Evolutionary conservation across 2,113 vertebrate genomes (phyloP).

Genomic region (Pristiophorus japonicus): DNA sequence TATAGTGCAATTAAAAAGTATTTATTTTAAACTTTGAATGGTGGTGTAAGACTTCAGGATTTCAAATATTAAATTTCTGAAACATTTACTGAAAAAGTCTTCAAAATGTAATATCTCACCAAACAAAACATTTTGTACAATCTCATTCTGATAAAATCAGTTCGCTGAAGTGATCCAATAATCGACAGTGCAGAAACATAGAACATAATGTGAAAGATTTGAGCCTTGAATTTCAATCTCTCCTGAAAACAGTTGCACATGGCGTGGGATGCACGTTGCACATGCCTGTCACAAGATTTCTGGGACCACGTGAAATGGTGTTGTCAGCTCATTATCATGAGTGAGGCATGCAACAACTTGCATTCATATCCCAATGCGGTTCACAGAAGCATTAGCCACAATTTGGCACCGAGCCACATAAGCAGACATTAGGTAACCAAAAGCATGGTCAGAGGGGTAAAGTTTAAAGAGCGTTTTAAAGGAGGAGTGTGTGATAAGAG

Average conservation of each 20-base stretch:
- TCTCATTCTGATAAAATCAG: not conserved
- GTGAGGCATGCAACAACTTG: not conserved
- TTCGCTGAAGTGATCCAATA: not conserved
- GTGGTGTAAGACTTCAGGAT: not conserved
- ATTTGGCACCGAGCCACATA: not conserved
- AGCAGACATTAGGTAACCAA: not conserved
- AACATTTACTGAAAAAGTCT: not conserved
- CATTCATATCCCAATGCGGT: not conserved
- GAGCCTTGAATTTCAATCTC: not conserved
- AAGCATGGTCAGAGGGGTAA: no score
- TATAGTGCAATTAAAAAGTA: not conserved
- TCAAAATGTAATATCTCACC: not conserved
- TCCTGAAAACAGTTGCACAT: not conserved
- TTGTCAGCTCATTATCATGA: not conserved
- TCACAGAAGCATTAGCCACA: not conserved
- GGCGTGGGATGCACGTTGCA: not conserved
- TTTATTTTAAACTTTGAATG: conserved; percentile 18
- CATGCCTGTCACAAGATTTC: not conserved
- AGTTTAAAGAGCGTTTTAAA: not conserved
- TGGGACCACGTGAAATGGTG: not conserved
- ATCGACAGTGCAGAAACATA: not conserved
- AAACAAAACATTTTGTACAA: not conserved
- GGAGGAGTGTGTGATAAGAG: not conserved
- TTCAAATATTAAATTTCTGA: not conserved
- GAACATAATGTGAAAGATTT: not conserved